Conservation (phyloP, 92 coral and sea anemone genomes). For the Phenganax marumi region DNA sequence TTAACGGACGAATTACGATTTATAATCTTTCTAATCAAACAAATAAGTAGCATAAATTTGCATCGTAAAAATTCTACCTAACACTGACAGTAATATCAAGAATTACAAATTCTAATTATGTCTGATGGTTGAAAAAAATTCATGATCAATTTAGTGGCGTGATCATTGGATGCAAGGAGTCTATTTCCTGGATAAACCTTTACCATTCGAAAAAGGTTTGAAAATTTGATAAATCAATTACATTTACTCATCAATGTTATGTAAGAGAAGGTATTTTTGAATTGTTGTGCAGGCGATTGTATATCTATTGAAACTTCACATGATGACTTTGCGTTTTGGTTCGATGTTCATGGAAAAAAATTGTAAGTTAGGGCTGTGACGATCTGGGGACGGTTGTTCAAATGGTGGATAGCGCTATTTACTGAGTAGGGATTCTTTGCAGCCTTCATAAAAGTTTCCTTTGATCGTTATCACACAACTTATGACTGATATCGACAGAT, state of each 20-base stretch:
- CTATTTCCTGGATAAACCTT: slow-evolving; percentile 77
- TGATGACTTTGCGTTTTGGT: slow-evolving; percentile 94
- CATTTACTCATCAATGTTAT: background rate
- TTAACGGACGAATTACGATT: too few species aligned
- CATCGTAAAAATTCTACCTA: background rate
- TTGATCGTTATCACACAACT: too few species aligned
- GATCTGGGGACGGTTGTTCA: too few species aligned
- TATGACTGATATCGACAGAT: too few species aligned
- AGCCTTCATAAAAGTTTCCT: too few species aligned
- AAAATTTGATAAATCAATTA: background rate
- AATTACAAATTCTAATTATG: background rate
- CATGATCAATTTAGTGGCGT: slow-evolving; percentile 69
- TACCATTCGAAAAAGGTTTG: slow-evolving; percentile 66
- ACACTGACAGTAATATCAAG: too few species aligned
- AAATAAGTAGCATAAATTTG: too few species aligned
- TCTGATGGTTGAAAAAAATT: background rate
- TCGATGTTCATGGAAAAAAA: slow-evolving; percentile 62
- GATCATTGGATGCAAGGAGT: slow-evolving; percentile 99
- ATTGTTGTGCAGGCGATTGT: slow-evolving; percentile 56
- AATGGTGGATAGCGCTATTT: too few species aligned
- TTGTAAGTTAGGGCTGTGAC: slow-evolving; percentile 20
- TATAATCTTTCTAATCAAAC: too few species aligned
- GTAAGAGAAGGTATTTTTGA: too few species aligned
- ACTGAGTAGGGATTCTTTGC: too few species aligned
- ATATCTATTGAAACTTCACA: slow-evolving; percentile 68